A percentile compares a stretch with the other conserved stretches of the same genome.
Conservation (phyloP, 2,797 vertebrate species). For the Acanthurus leucopareius region DNA sequence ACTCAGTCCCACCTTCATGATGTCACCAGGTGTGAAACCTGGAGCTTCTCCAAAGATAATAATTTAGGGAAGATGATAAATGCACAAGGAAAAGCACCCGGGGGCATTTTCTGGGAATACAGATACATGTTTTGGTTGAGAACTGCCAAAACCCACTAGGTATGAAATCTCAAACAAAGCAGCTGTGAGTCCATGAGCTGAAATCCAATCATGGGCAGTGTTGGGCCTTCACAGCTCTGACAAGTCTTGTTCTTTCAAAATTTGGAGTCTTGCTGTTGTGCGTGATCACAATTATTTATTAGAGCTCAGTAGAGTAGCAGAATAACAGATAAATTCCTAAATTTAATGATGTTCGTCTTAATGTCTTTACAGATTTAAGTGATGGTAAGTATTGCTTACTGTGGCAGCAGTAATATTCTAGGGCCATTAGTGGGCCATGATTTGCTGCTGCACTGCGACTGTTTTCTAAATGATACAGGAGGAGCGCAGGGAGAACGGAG, state of each 20-base stretch:
- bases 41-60: slow-evolving; percentile 56
- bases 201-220: slow-evolving; percentile 35
- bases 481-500: slow-evolving; percentile 62
- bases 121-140: slow-evolving; percentile 50
- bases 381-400: slow-evolving; percentile 68
- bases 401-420: slow-evolving; percentile 72
- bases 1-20: slow-evolving; percentile 38
- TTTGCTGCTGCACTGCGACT: slow-evolving; percentile 68
- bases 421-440: slow-evolving; percentile 74
- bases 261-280: slow-evolving; percentile 44
- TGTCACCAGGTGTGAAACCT: slow-evolving; percentile 63
- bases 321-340: slow-evolving; percentile 55
- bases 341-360: slow-evolving; percentile 64
- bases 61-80: slow-evolving; percentile 44
- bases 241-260: slow-evolving; percentile 35
- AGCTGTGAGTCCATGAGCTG: slow-evolving; percentile 46
- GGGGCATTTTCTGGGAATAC: slow-evolving; percentile 39
- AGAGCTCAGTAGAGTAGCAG: slow-evolving; percentile 11
- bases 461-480: slow-evolving; percentile 79
- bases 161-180: slow-evolving; percentile 38
- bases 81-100: slow-evolving; percentile 52
- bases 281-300: slow-evolving; percentile 56
- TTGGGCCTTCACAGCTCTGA: slow-evolving; percentile 18
- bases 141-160: slow-evolving; percentile 42
- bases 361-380: slow-evolving; percentile 67